A percentile compares a stretch with the other conserved stretches of the same genome.
Evolutionary conservation across 2,797 vertebrate species (phyloP).

Genomic region (Sebastiscus tertius): DNA sequence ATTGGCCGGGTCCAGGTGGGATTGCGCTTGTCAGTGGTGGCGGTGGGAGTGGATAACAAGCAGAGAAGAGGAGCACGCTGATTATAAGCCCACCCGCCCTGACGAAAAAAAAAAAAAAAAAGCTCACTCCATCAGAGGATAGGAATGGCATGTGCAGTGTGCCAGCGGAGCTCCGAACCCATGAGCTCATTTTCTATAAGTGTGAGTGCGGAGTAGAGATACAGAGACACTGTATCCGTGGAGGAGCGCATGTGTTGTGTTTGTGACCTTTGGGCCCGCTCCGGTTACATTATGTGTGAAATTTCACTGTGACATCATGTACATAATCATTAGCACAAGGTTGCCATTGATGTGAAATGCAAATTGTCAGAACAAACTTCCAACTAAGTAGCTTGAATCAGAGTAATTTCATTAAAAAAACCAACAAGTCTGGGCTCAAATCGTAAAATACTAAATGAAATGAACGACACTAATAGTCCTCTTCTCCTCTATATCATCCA

Average conservation of each 20-base stretch:
- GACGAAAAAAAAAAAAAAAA: not conserved
- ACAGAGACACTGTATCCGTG: slow-evolving; percentile 24
- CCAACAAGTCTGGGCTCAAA: not conserved
- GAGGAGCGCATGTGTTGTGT: slow-evolving; percentile 38
- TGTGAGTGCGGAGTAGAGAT: slow-evolving; percentile 15
- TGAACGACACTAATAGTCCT: not conserved
- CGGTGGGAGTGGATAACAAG: slow-evolving; percentile 50
- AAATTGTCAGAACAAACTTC: not conserved
- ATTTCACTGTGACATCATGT: slow-evolving; percentile 58
- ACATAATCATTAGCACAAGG: slow-evolving; percentile 63
- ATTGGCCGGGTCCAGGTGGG: slow-evolving; percentile 45
- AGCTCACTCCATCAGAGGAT: slow-evolving; percentile 59
- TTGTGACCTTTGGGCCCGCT: slow-evolving; percentile 64
- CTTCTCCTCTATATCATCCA: not conserved
- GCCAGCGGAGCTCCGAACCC: slow-evolving; percentile 37
- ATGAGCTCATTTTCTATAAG: slow-evolving; percentile 67
- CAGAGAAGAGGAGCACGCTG: slow-evolving; percentile 27
- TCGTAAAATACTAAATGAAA: not conserved
- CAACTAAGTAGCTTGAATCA: not conserved
- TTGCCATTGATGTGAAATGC: slow-evolving; percentile 7
- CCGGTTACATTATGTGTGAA: slow-evolving; percentile 54
- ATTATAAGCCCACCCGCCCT: slow-evolving; percentile 40
- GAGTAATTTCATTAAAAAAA: not conserved
- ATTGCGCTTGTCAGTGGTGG: slow-evolving; percentile 43
- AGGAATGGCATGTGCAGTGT: slow-evolving; percentile 64